Percentiles rank a stretch among this genome's conserved stretches.
These are phyloP conservation scores for Piaya cayana DNA, from an alignment of 2,113 vertebrate species.

Conservation along the genomic window DNA sequence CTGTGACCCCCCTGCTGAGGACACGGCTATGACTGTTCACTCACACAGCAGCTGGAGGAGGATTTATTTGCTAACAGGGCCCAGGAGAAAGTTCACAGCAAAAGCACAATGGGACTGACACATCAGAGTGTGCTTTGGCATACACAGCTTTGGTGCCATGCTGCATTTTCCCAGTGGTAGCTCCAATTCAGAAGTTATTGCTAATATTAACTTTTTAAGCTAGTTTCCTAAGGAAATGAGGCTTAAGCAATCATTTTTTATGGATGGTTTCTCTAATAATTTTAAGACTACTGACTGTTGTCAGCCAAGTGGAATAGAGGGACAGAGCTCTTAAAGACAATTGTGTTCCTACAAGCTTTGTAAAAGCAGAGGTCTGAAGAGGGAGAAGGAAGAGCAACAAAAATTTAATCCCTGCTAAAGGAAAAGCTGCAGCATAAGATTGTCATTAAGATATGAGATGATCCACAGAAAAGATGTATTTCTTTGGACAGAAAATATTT, in stretches of 20 bases:
- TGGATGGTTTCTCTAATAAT: constrained; percentile 31
- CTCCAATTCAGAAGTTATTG: not conserved
- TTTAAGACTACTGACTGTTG: constrained; percentile 20
- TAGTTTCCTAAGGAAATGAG: constrained; percentile 43
- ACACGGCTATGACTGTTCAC: not conserved
- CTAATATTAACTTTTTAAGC: constrained; percentile 36
- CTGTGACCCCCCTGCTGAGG: not conserved
- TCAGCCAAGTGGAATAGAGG: constrained; percentile 9
- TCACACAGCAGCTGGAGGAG: not conserved
- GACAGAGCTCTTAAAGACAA: not conserved
- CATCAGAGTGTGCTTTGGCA: not conserved
- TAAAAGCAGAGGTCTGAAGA: not conserved
- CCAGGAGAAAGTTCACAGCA: not conserved
- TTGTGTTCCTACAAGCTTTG: not conserved
- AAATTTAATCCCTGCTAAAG: not conserved
- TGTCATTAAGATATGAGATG: not conserved
- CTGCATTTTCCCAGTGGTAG: not conserved
- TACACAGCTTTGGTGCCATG: fast-evolving
- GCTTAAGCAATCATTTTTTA: constrained; percentile 38
- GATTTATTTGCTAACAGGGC: not conserved
- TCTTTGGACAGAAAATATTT: not conserved
- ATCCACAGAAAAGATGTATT: not conserved
- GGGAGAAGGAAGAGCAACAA: not conserved
- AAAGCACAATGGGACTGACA: not conserved
- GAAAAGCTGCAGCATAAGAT: not conserved